Base-by-base conservation (phyloP, 2,113 vertebrate species). In the Ardeotis arabs region DNA sequence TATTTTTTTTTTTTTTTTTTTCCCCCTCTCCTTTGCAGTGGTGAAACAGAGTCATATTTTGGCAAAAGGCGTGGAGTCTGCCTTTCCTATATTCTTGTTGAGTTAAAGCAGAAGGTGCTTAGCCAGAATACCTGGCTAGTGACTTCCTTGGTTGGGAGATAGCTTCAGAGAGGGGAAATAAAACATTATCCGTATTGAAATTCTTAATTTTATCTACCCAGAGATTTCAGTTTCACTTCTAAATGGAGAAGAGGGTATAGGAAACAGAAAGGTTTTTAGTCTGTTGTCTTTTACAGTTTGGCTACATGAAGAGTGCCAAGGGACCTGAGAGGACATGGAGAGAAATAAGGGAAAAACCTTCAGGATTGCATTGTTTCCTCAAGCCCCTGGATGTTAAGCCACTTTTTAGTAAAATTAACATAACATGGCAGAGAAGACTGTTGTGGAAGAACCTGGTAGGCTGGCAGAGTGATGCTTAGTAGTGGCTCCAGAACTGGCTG, bases 201-300 rank as follows among this genome's bases (percentile, higher is more conserved):
- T 72, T 31, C 24, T 37, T 50, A 25, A 63, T 93, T 81, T 87
- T 55, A 39, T 50, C 58, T 84, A 66, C 39, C 10, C 35, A 55
- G 41, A 49, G 66, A 66, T 62, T 66, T 82, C 20, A 7, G 1
- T 89, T 84, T 85, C 37, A 24, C 7, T 89, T 94, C 45, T 69
- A 84, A 75, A 45, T 50, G 41, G 27, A 64, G 33, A 44, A 69
- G 27, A 86, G 55, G 22, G 31, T 63, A 29, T 31, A 73, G 41
- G 39, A 89, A 91, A 59, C 50, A 83, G 77, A 29, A 14, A 58
- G 31, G 6, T 67, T 93, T 91, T 77, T 76, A 41, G 66, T 70
- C 37, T 81, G 7, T 56, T 84, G 31, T 50, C 4, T 0, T 70
- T 52, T 70, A 23, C 50, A 44, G 33, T 87, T 93, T 63, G 56